phyloP scores from a whole-genome alignment of 2,797 vertebrate genomes.

The Crocodylus rhombifer region DNA sequence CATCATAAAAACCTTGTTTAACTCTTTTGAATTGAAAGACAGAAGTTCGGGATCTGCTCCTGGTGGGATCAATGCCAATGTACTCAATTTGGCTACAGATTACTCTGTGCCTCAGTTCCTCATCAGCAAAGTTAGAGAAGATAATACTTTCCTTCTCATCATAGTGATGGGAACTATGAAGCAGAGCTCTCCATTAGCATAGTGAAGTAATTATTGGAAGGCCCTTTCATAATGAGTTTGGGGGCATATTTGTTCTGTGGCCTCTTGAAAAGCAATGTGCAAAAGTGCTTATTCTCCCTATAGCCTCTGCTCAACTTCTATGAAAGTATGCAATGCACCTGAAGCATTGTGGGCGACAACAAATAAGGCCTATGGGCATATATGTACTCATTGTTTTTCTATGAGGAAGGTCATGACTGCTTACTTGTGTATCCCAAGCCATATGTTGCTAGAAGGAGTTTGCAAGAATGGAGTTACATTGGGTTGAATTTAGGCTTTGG shows the following conservation, averaged over 20 bases:
- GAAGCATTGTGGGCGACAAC: not conserved
- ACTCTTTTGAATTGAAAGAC: not conserved
- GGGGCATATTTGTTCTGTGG: rapidly evolving
- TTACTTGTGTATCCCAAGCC: not conserved
- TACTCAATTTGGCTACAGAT: not conserved
- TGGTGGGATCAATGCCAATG: not conserved
- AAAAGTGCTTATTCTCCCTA: not conserved
- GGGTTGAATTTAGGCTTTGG: not conserved
- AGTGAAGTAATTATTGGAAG: not conserved
- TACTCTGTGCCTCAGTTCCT: not conserved
- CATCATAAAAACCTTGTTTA: rapidly evolving
- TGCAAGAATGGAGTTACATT: not conserved
- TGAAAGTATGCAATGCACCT: not conserved
- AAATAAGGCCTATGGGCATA: not conserved
- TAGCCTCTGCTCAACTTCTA: not conserved
- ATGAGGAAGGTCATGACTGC: not conserved
- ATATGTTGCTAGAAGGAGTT: not conserved
- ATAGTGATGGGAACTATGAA: rapidly evolving
- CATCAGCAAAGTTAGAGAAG: not conserved
- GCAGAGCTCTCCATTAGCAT: not conserved
- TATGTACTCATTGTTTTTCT: not conserved
- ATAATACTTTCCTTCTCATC: not conserved
- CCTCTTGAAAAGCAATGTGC: rapidly evolving
- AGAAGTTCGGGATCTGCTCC: not conserved
- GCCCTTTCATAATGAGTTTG: rapidly evolving